Evolutionary conservation across 2,888 invertebrate genomes (phyloP), one percentile per base, ranked within the genome.

Genomic region (Tyria jacobaeae): DNA sequence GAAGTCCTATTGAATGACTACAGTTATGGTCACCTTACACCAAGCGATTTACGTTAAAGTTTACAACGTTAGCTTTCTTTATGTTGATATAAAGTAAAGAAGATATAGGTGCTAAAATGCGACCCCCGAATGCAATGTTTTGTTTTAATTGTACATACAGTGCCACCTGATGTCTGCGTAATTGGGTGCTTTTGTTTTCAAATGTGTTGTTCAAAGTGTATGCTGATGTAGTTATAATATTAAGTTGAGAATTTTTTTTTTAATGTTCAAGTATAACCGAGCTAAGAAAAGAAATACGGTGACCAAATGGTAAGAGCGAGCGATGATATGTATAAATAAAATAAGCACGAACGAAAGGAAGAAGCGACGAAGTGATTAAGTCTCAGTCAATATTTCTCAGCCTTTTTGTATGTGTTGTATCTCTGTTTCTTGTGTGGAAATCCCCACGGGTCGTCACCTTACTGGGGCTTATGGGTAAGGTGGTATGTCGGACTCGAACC

Each of bases 11-110:
- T 47, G 15, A 48, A 35, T 25, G 14, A 3, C 12, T 3, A 31
- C 0, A 54, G 15, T 25, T 31, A 24, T 63, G 65, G 65, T 63
- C 55, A 70, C 59, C 59, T 69, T 66, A 66, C 68, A 61, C 65
- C 61, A 65, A 60, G 60, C 89, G 87, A 88, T 90, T 89, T 89
- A 88, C 82, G 86, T 85, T 80, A 83, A 79, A 87, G 80, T 91
- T 90, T 89, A 90, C 85, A 88, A 74, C 86, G 84, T 83, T 84
- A 84, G 86, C 86, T 88, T 92, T 92, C 93, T 94, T 93, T 92
- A 93, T 93, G 89, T 74, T 82, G 81, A 88, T 76, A 91, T 94
- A 92, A 93, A 92, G 88, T 89, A 83, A 62, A 79, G 84, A 74
- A 81, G 84, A 80, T 78, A 72, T 80, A 78, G 72, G 77, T 76